Conservation (phyloP, 2,797 vertebrate species). For the Bovichtus variegatus region DNA sequence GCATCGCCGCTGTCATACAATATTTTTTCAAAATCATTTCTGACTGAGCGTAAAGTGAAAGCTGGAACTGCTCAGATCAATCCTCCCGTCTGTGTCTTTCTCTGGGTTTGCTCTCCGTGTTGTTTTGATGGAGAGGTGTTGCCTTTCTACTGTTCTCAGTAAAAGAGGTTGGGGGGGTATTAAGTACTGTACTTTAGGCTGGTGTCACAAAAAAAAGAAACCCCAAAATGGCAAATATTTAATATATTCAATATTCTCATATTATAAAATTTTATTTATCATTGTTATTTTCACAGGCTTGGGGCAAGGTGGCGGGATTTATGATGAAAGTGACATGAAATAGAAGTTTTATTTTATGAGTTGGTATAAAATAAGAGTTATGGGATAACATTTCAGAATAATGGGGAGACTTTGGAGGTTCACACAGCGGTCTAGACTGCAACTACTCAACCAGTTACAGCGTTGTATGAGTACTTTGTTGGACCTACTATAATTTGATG, state of each 20-base stretch:
- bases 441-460: conserved; percentile 1
- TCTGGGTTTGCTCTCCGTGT: neutral
- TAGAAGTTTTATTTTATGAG: neutral
- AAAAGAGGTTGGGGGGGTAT: neutral
- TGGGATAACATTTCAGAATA: neutral
- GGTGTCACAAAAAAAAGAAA: neutral
- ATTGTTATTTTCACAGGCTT: neutral
- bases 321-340: neutral
- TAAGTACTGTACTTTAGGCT: neutral
- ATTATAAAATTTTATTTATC: neutral
- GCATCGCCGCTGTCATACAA: neutral
- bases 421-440: neutral
- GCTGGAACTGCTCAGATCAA: conserved; percentile 15
- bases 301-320: neutral
- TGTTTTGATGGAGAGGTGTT: conserved; percentile 33
- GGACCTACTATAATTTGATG: conserved; percentile 22
- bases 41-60: conserved; percentile 48
- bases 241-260: neutral
- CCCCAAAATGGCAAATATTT: neutral
- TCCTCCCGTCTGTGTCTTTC: conserved; percentile 8
- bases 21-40: conserved; percentile 1
- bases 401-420: neutral
- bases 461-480: conserved; percentile 7
- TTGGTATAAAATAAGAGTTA: neutral
- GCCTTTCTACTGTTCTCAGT: conserved; percentile 48